phyloP scores from a whole-genome alignment of 1,140 invertebrate genomes.

The Thrips palmi region DNA sequence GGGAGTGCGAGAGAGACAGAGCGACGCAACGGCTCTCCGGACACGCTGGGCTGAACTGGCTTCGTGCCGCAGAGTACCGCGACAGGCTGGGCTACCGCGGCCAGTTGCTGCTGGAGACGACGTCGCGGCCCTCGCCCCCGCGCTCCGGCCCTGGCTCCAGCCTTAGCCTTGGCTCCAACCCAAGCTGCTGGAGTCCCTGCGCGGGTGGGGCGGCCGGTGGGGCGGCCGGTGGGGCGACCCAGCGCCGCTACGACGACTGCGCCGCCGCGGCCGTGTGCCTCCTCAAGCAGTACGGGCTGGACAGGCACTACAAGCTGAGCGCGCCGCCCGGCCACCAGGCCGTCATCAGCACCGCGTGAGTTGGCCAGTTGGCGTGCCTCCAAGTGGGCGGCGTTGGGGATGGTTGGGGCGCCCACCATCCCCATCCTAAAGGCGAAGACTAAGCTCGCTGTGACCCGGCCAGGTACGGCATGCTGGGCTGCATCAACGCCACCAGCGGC shows the following conservation, averaged over 20 bases:
- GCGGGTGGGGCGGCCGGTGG: too few relatives aligned
- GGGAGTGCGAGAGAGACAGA: too few relatives aligned
- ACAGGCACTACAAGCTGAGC: slow-evolving; percentile 40
- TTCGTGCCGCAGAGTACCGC: slow-evolving; percentile 33
- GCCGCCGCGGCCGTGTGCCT: slow-evolving; percentile 41
- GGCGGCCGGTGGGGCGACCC: too few relatives aligned
- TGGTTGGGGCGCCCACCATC: too few relatives aligned
- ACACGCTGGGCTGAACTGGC: too few relatives aligned
- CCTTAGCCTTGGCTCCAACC: too few relatives aligned
- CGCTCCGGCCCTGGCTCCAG: too few relatives aligned
- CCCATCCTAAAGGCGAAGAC: too few relatives aligned
- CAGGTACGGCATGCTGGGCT: slow-evolving; percentile 29
- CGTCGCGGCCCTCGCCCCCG: too few relatives aligned
- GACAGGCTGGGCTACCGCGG: slow-evolving; percentile 41
- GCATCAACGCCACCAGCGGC: slow-evolving; percentile 28
- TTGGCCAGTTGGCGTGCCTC: slow-evolving; percentile 5
- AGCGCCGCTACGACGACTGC: slow-evolving; percentile 46
- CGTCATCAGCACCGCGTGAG: slow-evolving; percentile 28
- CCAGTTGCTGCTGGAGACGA: slow-evolving; percentile 32
- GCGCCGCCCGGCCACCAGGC: slow-evolving; percentile 36
- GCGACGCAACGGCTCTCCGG: too few relatives aligned
- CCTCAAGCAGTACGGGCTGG: slow-evolving; percentile 37
- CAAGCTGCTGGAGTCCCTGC: too few relatives aligned
- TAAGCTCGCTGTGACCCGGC: slow-evolving; percentile 8
- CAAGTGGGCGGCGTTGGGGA: neutral